These are phyloP conservation scores for Turritopsis rubra DNA, from an alignment of 30 jellyfish, hydroid and myxozoan species.

Conservation along the genomic window DNA sequence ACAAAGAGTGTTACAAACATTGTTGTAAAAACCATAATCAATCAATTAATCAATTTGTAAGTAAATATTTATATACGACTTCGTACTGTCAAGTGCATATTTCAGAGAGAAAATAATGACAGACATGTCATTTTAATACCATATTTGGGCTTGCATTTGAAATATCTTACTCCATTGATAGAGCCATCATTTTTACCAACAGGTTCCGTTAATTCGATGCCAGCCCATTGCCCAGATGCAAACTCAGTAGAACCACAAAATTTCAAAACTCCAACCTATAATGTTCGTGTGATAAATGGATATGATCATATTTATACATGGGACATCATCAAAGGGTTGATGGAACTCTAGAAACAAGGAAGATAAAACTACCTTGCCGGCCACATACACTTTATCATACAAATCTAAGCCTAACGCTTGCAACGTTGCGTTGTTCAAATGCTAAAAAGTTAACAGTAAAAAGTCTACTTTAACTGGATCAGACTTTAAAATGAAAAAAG, in stretches of 20 bases:
- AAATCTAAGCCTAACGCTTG: constrained; percentile 68
- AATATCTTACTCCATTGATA: constrained; percentile 56
- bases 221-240: constrained; percentile 88
- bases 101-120: not conserved
- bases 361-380: constrained; percentile 55
- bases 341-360: not conserved
- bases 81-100: too few relatives aligned
- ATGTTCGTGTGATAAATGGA: not conserved
- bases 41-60: not conserved
- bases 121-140: constrained; percentile 33
- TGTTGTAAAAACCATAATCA: too few relatives aligned
- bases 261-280: constrained; percentile 49
- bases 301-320: not conserved
- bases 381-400: constrained; percentile 46
- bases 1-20: too few relatives aligned
- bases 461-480: too few relatives aligned
- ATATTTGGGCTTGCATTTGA: constrained; percentile 49
- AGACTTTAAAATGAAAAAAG: not conserved
- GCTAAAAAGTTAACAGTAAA: not conserved
- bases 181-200: constrained; percentile 84
- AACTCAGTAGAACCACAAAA: constrained; percentile 78
- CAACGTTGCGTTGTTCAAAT: constrained; percentile 31
- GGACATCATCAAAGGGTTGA: not conserved
- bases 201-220: constrained; percentile 65
- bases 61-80: not conserved